Percentiles rank a stretch among this genome's conserved stretches.
Conservation (phyloP, 2,113 vertebrate genomes). For the Pyrgilauda ruficollis region DNA sequence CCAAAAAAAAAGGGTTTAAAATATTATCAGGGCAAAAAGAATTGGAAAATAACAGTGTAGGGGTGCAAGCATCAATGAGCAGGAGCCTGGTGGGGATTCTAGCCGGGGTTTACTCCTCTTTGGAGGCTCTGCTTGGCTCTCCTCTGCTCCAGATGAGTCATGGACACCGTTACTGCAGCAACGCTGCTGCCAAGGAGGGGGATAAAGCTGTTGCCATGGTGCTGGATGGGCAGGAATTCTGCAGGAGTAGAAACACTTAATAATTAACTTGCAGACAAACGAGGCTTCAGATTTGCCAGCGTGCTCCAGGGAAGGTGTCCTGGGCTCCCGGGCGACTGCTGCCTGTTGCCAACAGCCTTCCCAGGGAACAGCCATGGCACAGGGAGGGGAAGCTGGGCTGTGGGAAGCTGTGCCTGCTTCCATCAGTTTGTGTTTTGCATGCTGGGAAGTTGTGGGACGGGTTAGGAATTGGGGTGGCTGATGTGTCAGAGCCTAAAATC, state of each 20-base stretch:
- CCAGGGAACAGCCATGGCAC: background rate
- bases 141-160: constrained; percentile 49
- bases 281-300: background rate
- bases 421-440: background rate
- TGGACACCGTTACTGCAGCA: constrained; percentile 66
- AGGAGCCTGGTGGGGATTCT: constrained; percentile 9
- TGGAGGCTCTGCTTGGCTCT: background rate
- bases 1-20: background rate
- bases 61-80: background rate
- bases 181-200: constrained; percentile 57
- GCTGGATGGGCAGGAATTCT: constrained; percentile 63
- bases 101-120: background rate
- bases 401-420: background rate
- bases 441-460: background rate
- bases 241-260: constrained; percentile 58
- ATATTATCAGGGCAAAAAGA: background rate
- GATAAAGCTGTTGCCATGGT: constrained; percentile 68
- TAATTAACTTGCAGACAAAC: constrained; percentile 64
- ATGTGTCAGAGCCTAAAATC: background rate
- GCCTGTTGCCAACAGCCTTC: background rate
- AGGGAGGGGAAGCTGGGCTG: background rate
- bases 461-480: background rate
- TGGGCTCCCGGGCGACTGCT: background rate
- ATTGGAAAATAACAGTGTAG: background rate
- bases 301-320: constrained; percentile 27